phyloP scores from a whole-genome alignment of 2,888 invertebrate species.

The Yponomeuta sedellus region DNA sequence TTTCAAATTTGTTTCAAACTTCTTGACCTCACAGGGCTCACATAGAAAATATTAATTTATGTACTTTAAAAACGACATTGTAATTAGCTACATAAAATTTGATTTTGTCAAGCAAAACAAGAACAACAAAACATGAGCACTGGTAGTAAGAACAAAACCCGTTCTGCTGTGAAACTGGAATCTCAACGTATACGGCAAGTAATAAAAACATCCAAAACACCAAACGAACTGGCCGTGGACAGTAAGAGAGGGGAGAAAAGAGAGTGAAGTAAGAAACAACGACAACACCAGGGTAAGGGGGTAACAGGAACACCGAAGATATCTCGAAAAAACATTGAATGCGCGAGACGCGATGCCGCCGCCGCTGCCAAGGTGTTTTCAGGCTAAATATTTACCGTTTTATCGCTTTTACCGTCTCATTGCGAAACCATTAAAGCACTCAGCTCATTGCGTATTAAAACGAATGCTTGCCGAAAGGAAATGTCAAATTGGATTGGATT shows the following conservation, averaged over 20 bases:
- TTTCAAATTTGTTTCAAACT: no score
- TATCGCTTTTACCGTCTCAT: background rate
- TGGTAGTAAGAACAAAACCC: no score
- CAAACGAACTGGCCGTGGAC: conserved; percentile 63
- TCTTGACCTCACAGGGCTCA: no score
- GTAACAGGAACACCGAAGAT: conserved; percentile 62
- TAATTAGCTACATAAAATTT: no score
- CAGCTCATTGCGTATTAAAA: background rate
- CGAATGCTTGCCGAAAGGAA: no score
- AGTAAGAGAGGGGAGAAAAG: conserved; percentile 48
- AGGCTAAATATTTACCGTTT: conserved; percentile 33
- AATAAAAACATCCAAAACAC: conserved; percentile 66
- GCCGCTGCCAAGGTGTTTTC: conserved; percentile 70
- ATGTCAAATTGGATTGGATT: no score
- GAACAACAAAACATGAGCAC: no score
- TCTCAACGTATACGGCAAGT: background rate
- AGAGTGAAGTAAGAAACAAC: conserved; percentile 49
- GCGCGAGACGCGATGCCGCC: conserved; percentile 58
- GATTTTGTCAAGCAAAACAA: no score
- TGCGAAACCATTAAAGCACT: conserved; percentile 1
- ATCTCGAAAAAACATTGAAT: conserved; percentile 64
- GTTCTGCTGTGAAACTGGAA: no score
- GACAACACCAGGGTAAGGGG: conserved; percentile 58
- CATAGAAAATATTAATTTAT: no score
- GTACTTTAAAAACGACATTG: no score